Percentiles rank a stretch among this genome's conserved stretches.
Conservation (phyloP, 2,797 vertebrate species). For the Potorous gilbertii region DNA sequence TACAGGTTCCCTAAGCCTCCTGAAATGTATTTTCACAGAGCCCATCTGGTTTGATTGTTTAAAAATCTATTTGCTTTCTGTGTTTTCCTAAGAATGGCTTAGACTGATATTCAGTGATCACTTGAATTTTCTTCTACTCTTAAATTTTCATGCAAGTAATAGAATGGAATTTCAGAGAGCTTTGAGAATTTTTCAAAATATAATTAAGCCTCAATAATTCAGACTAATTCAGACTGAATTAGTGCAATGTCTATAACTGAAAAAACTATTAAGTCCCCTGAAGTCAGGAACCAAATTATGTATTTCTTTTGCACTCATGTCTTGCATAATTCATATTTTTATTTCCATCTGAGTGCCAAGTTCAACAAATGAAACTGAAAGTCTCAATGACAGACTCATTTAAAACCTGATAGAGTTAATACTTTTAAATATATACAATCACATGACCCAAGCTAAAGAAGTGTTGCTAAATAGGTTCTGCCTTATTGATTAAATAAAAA, state of each 20-base stretch:
- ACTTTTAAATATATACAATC: constrained; percentile 25
- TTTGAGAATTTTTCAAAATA: constrained; percentile 40
- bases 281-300: constrained; percentile 52
- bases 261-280: constrained; percentile 54
- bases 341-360: neutral
- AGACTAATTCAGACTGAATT: constrained; percentile 57
- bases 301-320: neutral
- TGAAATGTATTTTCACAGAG: neutral
- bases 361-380: constrained; percentile 56
- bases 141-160: constrained; percentile 1
- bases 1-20: neutral
- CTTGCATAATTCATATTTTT: neutral
- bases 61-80: neutral
- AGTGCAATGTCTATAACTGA: constrained; percentile 51
- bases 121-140: constrained; percentile 22
- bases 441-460: constrained; percentile 49
- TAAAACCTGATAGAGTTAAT: constrained; percentile 31
- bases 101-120: constrained; percentile 18
- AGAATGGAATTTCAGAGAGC: neutral
- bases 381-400: constrained; percentile 64
- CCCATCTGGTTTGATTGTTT: neutral
- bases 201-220: constrained; percentile 57
- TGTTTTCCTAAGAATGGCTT: constrained; percentile 1
- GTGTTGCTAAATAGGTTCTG: constrained; percentile 26
- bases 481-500: neutral